Evolutionary conservation across 1,140 invertebrate genomes (phyloP).

Genomic region (Ooceraea biroi): DNA sequence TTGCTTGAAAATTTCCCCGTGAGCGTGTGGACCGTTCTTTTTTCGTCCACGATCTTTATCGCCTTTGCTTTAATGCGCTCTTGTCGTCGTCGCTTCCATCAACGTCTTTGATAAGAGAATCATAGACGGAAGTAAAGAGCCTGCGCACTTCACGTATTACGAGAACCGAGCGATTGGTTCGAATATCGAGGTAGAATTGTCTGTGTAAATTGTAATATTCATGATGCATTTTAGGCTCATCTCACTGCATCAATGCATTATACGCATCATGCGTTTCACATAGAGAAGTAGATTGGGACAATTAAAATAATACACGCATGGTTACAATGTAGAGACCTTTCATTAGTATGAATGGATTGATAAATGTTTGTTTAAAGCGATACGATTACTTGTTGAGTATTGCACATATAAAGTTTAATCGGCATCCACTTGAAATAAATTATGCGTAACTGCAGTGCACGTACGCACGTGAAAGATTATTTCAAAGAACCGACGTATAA

Average conservation of each 20-base stretch:
- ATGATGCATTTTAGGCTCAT: too few relatives aligned
- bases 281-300: neutral
- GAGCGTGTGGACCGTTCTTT: neutral
- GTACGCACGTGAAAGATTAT: conserved; percentile 29
- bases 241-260: too few relatives aligned
- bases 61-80: neutral
- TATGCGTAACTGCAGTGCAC: neutral
- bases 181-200: too few relatives aligned
- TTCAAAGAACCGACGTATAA: conserved; percentile 7
- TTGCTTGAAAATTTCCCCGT: neutral
- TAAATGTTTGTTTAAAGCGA: neutral
- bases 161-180: too few relatives aligned
- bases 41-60: neutral
- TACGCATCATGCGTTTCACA: neutral
- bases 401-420: neutral
- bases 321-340: neutral
- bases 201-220: too few relatives aligned
- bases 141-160: too few relatives aligned
- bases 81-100: too few relatives aligned
- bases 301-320: neutral
- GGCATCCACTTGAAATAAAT: conserved; percentile 15
- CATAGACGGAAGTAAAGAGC: too few relatives aligned
- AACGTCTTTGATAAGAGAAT: too few relatives aligned
- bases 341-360: neutral
- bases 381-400: neutral